Conservation (phyloP, 2,797 vertebrate genomes). For the Cheirogaleus major region DNA sequence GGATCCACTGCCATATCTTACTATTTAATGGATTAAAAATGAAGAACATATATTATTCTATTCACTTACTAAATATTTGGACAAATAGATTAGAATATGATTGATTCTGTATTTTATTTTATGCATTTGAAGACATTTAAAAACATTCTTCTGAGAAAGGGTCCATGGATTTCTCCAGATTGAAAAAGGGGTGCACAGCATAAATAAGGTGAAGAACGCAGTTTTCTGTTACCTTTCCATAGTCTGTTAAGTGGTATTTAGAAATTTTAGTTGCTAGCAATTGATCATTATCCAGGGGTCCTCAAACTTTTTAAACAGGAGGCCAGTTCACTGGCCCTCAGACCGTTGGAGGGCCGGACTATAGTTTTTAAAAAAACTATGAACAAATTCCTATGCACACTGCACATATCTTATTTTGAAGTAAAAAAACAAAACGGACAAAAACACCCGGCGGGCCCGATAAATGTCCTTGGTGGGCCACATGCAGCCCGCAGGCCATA, state of each 20-base stretch:
- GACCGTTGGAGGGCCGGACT: no score
- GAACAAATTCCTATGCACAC: no score
- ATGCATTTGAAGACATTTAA: neutral
- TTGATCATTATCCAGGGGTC: neutral
- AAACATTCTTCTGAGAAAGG: neutral
- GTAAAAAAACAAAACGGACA: no score
- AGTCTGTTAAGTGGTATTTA: neutral
- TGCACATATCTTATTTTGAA: no score
- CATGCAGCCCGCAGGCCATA: no score
- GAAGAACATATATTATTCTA: neutral
- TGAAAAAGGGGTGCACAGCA: fast-evolving
- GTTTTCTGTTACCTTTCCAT: neutral
- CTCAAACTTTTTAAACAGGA: no score
- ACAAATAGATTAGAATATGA: neutral
- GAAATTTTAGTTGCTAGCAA: neutral
- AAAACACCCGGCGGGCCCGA: no score
- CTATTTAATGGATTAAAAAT: neutral
- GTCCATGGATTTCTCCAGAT: neutral
- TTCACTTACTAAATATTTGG: neutral
- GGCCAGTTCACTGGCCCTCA: no score
- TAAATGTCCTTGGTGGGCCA: no score
- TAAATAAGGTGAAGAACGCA: neutral
- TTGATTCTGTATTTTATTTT: neutral
- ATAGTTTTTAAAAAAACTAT: no score
- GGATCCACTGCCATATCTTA: neutral